These are phyloP conservation scores for Poeciliopsis occidentalis DNA, from an alignment of 2,113 vertebrate species.

Conservation along the genomic window DNA sequence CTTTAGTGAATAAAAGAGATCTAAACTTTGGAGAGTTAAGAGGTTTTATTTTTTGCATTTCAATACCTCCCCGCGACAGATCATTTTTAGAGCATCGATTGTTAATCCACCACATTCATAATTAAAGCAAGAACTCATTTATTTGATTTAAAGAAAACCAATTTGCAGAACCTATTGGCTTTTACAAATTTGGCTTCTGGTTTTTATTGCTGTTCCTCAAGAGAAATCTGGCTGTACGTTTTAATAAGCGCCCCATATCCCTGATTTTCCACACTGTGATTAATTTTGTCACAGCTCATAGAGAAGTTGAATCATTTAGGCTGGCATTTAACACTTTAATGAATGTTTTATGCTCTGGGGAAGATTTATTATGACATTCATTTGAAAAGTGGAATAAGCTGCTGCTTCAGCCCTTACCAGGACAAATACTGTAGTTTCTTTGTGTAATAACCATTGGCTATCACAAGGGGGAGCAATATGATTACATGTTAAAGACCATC, in stretches of 20 bases:
- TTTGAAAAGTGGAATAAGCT: conserved; percentile 27
- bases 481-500: conserved; percentile 1
- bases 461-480: conserved; percentile 48
- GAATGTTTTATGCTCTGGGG: conserved; percentile 37
- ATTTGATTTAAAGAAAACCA: conserved; percentile 56
- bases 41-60: conserved; percentile 53
- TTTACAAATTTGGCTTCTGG: conserved; percentile 53
- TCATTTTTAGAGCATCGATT: conserved; percentile 35
- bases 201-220: conserved; percentile 55
- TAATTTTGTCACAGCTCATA: conserved; percentile 63
- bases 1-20: conserved; percentile 49
- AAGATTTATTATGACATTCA: conserved; percentile 45
- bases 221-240: conserved; percentile 49
- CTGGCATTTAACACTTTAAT: conserved; percentile 64
- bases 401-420: background rate
- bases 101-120: conserved; percentile 65
- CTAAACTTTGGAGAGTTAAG: conserved; percentile 55
- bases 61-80: conserved; percentile 28
- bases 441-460: conserved; percentile 1
- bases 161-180: conserved; percentile 67
- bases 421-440: background rate
- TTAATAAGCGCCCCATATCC: conserved; percentile 49
- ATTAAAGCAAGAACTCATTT: conserved; percentile 63
- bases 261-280: conserved; percentile 61
- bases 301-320: conserved; percentile 50